Base-by-base conservation (phyloP, 2,888 invertebrate genomes). In the Sesia bembeciformis region DNA sequence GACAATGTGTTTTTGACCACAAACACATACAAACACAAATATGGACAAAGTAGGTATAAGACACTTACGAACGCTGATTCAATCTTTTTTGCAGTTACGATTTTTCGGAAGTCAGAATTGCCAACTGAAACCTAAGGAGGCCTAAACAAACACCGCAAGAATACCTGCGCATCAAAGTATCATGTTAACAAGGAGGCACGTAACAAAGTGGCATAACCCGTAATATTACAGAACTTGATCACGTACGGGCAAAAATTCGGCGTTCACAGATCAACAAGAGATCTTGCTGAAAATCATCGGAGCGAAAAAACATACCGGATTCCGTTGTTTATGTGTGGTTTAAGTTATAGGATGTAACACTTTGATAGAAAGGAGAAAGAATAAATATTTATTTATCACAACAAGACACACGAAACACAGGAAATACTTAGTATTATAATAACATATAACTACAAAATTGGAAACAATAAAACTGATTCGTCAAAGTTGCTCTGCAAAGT, bases 211-310 rank as follows among this genome's bases (percentile, higher is more conserved):
- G 58, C 60, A 63, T 68, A 74, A 69, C 71, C 66, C 65, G 55
- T 61, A 70, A 77, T 78, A 84, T 83, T 81, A 78, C 62, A 61
- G 57, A 84, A 76, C 69, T 74, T 65, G 62, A 64, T 76, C 86
- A 87, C 86, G 87, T 84, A 76, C 65, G 72, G 70, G 65, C 76
- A 69, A 84, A 83, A 85, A 81, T 86, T 85, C 82, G 76, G 70
- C 77, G 75, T 78, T 76, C 82, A 74, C 79, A 80, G 82, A 85
- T 87, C 86, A 85, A 85, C 86, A 81, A 74, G 81, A 83, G 84
- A 84, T 83, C 81, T 83, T 73, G 68, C 76, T 75, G 68, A 71
- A 77, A 85, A 82, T 82, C 83, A 85, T 84, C 81, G 78, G 68
- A 68, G 78, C 78, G 78, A 76, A 81, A 85, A 85, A 84, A 84